These are phyloP conservation scores for Brachirus orientalis DNA, from an alignment of 2,113 vertebrate species.

Conservation along the genomic window DNA sequence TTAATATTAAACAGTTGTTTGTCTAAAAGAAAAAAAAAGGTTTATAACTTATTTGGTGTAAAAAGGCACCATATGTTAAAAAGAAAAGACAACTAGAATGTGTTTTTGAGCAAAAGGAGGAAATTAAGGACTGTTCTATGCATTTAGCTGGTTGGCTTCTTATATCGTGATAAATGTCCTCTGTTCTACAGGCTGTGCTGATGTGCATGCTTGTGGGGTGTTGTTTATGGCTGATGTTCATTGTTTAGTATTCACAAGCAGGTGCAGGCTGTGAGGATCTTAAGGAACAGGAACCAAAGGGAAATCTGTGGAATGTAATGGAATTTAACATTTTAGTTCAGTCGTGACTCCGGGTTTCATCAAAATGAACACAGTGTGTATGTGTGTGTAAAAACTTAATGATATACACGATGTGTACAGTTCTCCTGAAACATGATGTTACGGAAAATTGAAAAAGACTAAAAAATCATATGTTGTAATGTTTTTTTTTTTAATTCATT, in stretches of 20 bases:
- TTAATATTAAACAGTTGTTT: too few species aligned
- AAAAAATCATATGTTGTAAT: too few species aligned
- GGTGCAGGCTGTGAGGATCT: conserved; percentile 14
- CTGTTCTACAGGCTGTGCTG: conserved; percentile 43
- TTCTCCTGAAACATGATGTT: conserved; percentile 57
- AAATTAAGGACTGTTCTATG: conserved; percentile 3
- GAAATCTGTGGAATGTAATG: conserved; percentile 68
- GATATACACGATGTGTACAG: conserved; percentile 64
- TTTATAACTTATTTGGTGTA: neutral
- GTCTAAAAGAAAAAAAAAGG: neutral
- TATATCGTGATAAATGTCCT: conserved; percentile 46
- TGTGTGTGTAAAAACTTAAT: conserved; percentile 31
- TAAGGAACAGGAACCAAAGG: conserved; percentile 53
- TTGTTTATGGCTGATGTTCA: conserved; percentile 46
- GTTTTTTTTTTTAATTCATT: too few species aligned
- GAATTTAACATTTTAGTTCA: conserved; percentile 43
- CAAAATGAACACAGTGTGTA: conserved; percentile 6
- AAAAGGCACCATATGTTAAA: too few species aligned
- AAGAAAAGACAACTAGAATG: conserved; percentile 10
- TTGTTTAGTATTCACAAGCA: conserved; percentile 30
- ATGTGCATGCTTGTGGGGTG: conserved; percentile 60
- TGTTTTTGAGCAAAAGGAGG: neutral
- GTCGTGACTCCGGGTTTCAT: conserved; percentile 28
- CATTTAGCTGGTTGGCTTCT: too few species aligned
- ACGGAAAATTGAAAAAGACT: conserved; percentile 60